phyloP scores from a whole-genome alignment of 1,140 invertebrate species.

The Pachypsylla venusta region DNA sequence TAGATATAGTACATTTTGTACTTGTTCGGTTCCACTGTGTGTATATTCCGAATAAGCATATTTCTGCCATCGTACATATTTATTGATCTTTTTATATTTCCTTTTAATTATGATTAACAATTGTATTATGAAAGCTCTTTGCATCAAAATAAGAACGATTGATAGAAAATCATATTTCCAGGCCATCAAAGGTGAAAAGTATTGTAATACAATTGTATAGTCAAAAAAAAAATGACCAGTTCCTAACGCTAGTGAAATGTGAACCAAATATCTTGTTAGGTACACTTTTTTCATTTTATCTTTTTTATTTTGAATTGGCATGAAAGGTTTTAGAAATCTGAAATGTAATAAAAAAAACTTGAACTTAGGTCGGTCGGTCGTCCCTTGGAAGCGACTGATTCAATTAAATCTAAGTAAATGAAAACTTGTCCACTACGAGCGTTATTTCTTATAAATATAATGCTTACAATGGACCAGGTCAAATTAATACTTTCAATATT shows the following conservation, averaged over 20 bases:
- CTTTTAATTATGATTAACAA: neutral
- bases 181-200: neutral
- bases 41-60: neutral
- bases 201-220: neutral
- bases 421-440: neutral
- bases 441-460: neutral
- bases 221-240: neutral
- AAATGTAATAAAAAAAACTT: neutral
- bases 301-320: neutral
- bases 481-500: too few relatives aligned
- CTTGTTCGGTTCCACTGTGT: neutral
- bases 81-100: constrained; percentile 3
- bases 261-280: neutral
- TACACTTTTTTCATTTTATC: neutral
- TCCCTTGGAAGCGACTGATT: too few relatives aligned
- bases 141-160: neutral
- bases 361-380: neutral
- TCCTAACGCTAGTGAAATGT: neutral
- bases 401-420: neutral
- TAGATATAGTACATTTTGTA: too few relatives aligned
- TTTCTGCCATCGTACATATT: neutral
- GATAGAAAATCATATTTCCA: neutral
- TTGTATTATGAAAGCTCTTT: neutral
- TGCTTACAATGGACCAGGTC: neutral
- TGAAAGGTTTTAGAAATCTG: constrained; percentile 1